A percentile compares a stretch with the other conserved stretches of the same genome.
These are phyloP conservation scores for Oxyura jamaicensis DNA, from an alignment of 2,113 vertebrate species.

Conservation along the genomic window DNA sequence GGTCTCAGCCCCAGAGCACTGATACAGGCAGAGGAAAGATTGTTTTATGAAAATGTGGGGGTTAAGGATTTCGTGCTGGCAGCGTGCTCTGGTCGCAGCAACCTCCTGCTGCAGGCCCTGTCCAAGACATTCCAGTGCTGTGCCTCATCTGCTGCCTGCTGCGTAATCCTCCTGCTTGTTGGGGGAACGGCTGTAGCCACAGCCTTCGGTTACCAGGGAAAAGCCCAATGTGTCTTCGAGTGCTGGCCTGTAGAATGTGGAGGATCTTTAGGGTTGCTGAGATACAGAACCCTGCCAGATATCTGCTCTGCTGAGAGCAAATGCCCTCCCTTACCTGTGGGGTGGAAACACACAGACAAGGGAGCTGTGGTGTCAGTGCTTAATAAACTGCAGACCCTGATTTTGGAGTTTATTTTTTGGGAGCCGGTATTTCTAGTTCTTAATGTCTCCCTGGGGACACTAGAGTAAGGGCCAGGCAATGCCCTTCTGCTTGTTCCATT, in stretches of 20 bases:
- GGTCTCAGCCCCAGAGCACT: neutral
- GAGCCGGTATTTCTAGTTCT: neutral
- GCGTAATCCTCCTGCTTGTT: neutral
- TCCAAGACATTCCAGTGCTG: slow-evolving; percentile 14
- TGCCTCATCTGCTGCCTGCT: neutral
- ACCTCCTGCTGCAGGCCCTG: neutral
- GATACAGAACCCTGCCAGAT: neutral
- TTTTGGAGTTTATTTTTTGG: neutral
- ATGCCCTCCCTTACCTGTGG: neutral
- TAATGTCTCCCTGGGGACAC: accelerated
- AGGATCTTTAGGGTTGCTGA: neutral
- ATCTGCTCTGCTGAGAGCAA: neutral
- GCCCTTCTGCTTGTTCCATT: neutral
- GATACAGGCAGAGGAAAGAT: neutral
- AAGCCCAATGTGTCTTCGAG: neutral
- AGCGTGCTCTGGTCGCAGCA: neutral
- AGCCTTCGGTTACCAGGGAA: neutral
- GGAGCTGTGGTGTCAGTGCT: accelerated
- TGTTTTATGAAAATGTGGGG: accelerated
- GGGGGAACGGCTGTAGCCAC: neutral
- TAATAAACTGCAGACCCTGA: neutral
- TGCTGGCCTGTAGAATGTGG: neutral
- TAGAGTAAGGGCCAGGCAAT: neutral
- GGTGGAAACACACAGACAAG: accelerated
- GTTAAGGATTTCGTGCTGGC: neutral